Evolutionary conservation across 2,888 invertebrate genomes (phyloP).

Genomic region (Xylota segnis): DNA sequence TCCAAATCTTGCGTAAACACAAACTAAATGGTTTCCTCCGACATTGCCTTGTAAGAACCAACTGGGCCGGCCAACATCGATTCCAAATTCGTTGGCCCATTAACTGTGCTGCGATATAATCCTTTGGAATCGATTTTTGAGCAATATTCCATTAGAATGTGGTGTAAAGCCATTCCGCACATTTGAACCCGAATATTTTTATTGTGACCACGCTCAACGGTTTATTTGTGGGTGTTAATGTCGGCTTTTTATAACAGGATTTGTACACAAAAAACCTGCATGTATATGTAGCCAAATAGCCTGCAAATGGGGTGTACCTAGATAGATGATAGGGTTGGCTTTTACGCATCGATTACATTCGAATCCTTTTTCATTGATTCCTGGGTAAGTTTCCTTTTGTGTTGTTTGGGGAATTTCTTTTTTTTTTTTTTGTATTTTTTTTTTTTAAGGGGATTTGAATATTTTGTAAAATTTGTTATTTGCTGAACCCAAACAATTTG

Average conservation of each 20-base stretch:
- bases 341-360: conserved; percentile 55
- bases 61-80: neutral
- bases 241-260: conserved; percentile 43
- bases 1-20: neutral
- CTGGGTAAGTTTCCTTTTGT: neutral
- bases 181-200: conserved; percentile 60
- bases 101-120: conserved; percentile 46
- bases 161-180: conserved; percentile 59
- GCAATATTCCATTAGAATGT: conserved; percentile 58
- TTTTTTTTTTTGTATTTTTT: neutral
- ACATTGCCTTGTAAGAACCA: conserved; percentile 4
- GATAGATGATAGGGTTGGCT: conserved; percentile 40
- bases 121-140: conserved; percentile 59
- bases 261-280: conserved; percentile 11
- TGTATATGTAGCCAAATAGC: conserved; percentile 4
- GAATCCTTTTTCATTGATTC: conserved; percentile 38
- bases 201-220: conserved; percentile 54
- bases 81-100: conserved; percentile 12
- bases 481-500: conserved; percentile 12
- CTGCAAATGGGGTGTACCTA: conserved; percentile 25
- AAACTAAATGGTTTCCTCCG: conserved; percentile 10
- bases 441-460: neutral
- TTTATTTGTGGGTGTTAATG: conserved; percentile 64
- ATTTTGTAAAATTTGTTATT: conserved; percentile 11
- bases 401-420: conserved; percentile 8